Conservation (phyloP, 2,797 vertebrate species). For the Brotula barbata region DNA sequence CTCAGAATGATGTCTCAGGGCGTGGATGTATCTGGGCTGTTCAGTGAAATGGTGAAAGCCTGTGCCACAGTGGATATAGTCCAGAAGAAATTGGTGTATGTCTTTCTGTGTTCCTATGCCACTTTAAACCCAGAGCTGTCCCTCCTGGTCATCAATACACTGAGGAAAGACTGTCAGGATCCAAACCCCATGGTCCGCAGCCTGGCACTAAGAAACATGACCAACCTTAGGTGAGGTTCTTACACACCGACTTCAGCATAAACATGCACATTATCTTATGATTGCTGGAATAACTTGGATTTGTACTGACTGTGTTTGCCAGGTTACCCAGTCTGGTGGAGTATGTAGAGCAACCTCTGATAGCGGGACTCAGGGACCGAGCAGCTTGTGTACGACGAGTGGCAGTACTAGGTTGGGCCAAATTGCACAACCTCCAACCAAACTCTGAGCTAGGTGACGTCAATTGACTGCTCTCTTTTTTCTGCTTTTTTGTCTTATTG, state of each 20-base stretch:
- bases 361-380: constrained; percentile 87
- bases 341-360: constrained; percentile 91
- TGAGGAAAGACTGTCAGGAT: constrained; percentile 93
- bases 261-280: neutral
- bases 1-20: constrained; percentile 92
- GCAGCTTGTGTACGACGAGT: constrained; percentile 92
- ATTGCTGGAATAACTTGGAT: neutral
- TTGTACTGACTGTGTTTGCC: constrained; percentile 9
- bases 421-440: constrained; percentile 87
- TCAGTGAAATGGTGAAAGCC: constrained; percentile 96
- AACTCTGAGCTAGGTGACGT: constrained; percentile 65
- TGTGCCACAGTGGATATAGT: constrained; percentile 90
- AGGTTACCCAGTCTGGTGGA: constrained; percentile 92
- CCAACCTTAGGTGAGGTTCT: constrained; percentile 84
- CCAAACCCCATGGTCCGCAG: constrained; percentile 94
- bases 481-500: neutral
- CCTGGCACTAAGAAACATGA: constrained; percentile 92
- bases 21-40: constrained; percentile 87
- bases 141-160: constrained; percentile 91
- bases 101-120: constrained; percentile 92
- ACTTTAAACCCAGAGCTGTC: constrained; percentile 89
- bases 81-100: constrained; percentile 94
- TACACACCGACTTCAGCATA: rapidly evolving
- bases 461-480: no score
- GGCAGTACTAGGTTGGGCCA: constrained; percentile 93